These are phyloP conservation scores for Tipula unca DNA, from an alignment of 2,888 invertebrate species.

Conservation along the genomic window DNA sequence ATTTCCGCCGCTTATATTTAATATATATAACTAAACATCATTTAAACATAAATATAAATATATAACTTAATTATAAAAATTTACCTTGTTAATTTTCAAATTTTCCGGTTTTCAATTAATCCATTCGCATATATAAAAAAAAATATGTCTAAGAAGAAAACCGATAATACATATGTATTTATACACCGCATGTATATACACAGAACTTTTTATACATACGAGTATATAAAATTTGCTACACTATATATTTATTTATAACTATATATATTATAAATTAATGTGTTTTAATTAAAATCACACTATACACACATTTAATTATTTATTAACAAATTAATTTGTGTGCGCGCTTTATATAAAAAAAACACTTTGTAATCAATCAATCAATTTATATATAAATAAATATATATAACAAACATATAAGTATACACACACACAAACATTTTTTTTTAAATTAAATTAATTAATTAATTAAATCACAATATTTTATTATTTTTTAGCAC, in stretches of 20 bases:
- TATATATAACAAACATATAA: background rate
- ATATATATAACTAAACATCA: background rate
- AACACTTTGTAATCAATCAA: background rate
- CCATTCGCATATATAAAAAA: background rate
- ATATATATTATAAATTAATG: background rate
- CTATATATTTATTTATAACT: no score
- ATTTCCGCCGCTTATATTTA: background rate
- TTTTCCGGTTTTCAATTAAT: background rate
- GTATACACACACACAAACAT: background rate
- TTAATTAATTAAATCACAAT: background rate
- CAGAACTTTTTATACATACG: background rate
- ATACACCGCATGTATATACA: no score
- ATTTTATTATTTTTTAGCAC: background rate
- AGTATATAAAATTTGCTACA: background rate
- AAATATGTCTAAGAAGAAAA: background rate
- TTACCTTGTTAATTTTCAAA: background rate
- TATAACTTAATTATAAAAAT: background rate
- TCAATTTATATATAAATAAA: background rate
- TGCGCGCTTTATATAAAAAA: background rate
- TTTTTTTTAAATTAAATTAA: background rate
- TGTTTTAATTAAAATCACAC: background rate
- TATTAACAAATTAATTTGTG: background rate
- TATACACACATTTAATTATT: background rate
- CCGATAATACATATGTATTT: background rate
- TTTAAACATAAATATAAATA: no score